Evolutionary conservation across 2,888 invertebrate species (phyloP), one percentile per base, ranked within the genome.

Genomic region (Apotomis betuletana): DNA sequence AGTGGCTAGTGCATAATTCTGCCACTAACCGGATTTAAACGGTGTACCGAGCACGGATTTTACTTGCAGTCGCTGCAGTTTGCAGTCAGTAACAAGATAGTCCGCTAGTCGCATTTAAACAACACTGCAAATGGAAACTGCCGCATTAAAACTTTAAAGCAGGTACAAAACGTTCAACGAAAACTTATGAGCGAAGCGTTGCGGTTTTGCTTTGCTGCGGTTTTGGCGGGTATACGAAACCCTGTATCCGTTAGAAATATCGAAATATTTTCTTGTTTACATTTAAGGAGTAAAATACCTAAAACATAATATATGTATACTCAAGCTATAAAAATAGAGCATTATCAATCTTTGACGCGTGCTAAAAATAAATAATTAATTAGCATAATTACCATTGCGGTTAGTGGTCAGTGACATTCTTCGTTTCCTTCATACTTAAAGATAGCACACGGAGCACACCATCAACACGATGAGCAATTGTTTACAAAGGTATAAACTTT

Each of bases 21-120:
- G 44, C 67, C 57, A 49, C 51, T 71, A 62, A 71, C 67, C 62
- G 71, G 71, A 71, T 71, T 71, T 52, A 52, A 62, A 62, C 67
- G 67, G 61, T 67, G 67, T 67, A 67, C 8, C 38, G 67, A 44
- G 44, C 41, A 61, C 54, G 38, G 71, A 61, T 57, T 62, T 67
- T 58, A 61, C 67, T 67, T 51, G 55, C 60, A 44, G 55, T 41
- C 54, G 64, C 12, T 36, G 57, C 65, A 55, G 54, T 55, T 63
- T 54, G 27, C 13, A 27, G 69, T 4, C 62, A 44, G 64, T 60
- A 61, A 70, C 65, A 27, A 60, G 65, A 70, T 70, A 64, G 59
- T 38, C 6, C 6, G 13, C 63, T 64, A 55, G 55, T 44, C 13
- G 44, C 55, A 38, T 70, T 61, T 57, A 44, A 36, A 65, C 46